Conservation (phyloP, 2,888 invertebrate species). For the Andrena dorsata region DNA sequence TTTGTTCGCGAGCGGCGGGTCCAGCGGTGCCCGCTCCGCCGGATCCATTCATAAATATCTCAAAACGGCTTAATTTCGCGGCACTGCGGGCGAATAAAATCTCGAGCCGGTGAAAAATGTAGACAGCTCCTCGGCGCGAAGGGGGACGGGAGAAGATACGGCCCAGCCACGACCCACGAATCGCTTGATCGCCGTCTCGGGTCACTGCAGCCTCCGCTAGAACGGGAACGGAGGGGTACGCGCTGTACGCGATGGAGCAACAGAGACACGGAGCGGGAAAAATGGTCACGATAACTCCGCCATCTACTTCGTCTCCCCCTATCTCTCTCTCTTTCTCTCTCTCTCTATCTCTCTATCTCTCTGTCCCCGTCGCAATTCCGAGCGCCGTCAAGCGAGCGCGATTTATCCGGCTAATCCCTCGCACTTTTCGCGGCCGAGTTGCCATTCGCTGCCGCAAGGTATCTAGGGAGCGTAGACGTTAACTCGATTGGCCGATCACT, state of each 20-base stretch:
- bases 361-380: conserved; percentile 62
- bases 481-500: conserved; percentile 31
- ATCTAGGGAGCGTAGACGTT: conserved; percentile 28
- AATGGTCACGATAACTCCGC: conserved; percentile 77
- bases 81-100: conserved; percentile 82
- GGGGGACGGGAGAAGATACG: conserved; percentile 72
- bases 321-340: not conserved
- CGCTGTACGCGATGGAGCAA: conserved; percentile 46
- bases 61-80: conserved; percentile 85
- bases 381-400: conserved; percentile 41
- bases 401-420: conserved; percentile 74
- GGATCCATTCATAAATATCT: conserved; percentile 85
- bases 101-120: conserved; percentile 82
- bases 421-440: conserved; percentile 61
- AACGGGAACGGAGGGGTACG: conserved; percentile 35
- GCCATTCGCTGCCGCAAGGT: conserved; percentile 24
- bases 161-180: conserved; percentile 79
- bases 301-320: conserved; percentile 7
- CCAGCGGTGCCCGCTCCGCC: conserved; percentile 63
- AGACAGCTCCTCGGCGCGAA: conserved; percentile 74
- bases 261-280: conserved; percentile 68
- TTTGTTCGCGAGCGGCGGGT: conserved; percentile 74
- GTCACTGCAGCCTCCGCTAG: conserved; percentile 75
- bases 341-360: conserved; percentile 36
- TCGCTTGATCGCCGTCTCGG: conserved; percentile 79